These are phyloP conservation scores for Sebastolobus altivelis DNA, from an alignment of 2,797 vertebrate genomes.

Conservation along the genomic window DNA sequence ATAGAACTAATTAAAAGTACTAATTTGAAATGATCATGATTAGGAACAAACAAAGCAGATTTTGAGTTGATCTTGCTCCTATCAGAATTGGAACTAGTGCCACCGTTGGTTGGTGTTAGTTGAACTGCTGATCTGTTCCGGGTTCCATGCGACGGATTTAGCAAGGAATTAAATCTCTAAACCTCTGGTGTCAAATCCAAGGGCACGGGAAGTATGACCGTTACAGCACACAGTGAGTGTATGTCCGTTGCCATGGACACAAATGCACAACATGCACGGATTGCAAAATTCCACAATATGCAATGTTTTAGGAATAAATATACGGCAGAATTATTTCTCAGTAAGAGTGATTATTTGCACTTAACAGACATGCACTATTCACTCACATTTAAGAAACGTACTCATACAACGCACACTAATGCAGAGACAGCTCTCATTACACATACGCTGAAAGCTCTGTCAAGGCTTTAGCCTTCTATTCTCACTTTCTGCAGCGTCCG, in stretches of 20 bases:
- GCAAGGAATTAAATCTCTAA: constrained; percentile 63
- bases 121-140: constrained; percentile 57
- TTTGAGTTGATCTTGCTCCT: background rate
- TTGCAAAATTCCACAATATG: background rate
- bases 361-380: background rate
- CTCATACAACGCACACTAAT: background rate
- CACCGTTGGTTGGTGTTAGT: constrained; percentile 18
- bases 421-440: constrained; percentile 58
- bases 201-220: constrained; percentile 58
- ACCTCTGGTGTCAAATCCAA: constrained; percentile 70
- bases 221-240: background rate
- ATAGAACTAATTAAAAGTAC: background rate
- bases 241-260: constrained; percentile 50
- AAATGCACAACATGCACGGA: constrained; percentile 43
- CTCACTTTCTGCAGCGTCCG: constrained; percentile 63
- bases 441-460: constrained; percentile 40
- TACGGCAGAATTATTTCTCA: background rate
- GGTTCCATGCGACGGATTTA: constrained; percentile 71
- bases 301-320: background rate
- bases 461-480: constrained; percentile 64
- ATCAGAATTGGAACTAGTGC: constrained; percentile 12
- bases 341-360: background rate
- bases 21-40: background rate
- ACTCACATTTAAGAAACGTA: background rate
- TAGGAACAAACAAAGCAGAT: background rate